Evolutionary conservation across 1,140 invertebrate species (phyloP).

Genomic region (Telenomus remus): DNA sequence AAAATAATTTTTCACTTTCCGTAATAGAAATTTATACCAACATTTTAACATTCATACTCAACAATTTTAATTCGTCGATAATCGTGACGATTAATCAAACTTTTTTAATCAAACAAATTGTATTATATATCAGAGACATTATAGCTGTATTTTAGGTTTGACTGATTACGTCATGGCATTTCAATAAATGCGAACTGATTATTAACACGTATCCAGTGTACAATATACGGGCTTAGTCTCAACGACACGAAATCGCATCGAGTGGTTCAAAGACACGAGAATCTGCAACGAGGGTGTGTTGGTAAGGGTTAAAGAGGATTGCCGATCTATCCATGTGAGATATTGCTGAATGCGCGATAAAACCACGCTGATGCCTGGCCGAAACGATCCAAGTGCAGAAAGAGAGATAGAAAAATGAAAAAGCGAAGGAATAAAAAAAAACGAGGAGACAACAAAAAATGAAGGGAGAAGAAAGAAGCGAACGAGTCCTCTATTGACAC

Average conservation of each 20-base stretch:
- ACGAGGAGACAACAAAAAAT: slow-evolving; percentile 24
- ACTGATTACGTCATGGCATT: too few relatives aligned
- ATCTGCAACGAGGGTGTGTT: slow-evolving; percentile 40
- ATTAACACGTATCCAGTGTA: slow-evolving; percentile 40
- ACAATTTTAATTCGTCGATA: too few relatives aligned
- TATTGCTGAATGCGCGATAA: slow-evolving; percentile 71
- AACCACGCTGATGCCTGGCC: slow-evolving; percentile 67
- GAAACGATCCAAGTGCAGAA: slow-evolving; percentile 62
- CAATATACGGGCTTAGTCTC: slow-evolving; percentile 25
- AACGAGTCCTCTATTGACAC: slow-evolving; percentile 68
- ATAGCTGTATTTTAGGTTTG: too few relatives aligned
- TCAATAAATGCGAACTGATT: slow-evolving; percentile 36
- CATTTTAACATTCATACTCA: too few relatives aligned
- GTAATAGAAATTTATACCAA: too few relatives aligned
- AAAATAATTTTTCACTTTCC: too few relatives aligned
- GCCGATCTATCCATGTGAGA: slow-evolving; percentile 72
- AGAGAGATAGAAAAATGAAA: slow-evolving; percentile 53
- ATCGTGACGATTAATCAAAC: too few relatives aligned
- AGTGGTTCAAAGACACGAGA: slow-evolving; percentile 61
- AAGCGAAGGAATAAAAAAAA: slow-evolving; percentile 20
- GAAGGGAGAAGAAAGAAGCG: slow-evolving; percentile 34
- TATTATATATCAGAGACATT: too few relatives aligned
- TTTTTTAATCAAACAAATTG: too few relatives aligned
- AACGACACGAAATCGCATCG: slow-evolving; percentile 58
- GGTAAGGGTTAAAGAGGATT: slow-evolving; percentile 70